Evolutionary conservation across 2,888 invertebrate genomes (phyloP).

Genomic region (Rotaria socialis): DNA sequence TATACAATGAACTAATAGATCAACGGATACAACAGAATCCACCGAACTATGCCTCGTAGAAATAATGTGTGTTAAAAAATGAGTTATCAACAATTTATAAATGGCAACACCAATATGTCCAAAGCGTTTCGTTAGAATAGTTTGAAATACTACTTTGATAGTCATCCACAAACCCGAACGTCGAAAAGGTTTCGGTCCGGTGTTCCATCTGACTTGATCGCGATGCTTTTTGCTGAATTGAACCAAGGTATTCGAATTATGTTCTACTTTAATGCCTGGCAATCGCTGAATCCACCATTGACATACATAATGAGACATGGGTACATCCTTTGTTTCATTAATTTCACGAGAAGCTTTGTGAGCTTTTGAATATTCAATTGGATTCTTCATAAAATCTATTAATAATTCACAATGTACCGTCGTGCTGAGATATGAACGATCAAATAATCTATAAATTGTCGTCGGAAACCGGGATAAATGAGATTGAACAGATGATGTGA

Average conservation of each 20-base stretch:
- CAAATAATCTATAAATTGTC: background rate
- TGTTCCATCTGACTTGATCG: background rate
- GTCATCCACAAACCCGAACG: constrained; percentile 31
- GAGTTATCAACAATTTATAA: constrained; percentile 15
- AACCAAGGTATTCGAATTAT: background rate
- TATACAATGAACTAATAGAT: background rate
- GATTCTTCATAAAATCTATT: background rate
- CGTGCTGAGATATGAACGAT: background rate
- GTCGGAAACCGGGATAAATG: background rate
- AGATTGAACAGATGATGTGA: background rate
- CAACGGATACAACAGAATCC: background rate
- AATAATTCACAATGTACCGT: background rate
- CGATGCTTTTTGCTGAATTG: constrained; percentile 19
- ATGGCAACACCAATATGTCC: background rate
- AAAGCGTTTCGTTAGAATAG: background rate
- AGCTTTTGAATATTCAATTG: background rate
- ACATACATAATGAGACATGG: constrained; percentile 4
- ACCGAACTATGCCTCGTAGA: background rate
- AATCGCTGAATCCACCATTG: constrained; percentile 12
- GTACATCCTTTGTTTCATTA: background rate
- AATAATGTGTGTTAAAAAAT: background rate
- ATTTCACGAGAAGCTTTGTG: background rate
- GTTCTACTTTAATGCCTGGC: background rate
- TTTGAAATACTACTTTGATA: background rate
- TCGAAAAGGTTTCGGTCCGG: background rate